A percentile compares a stretch with the other conserved stretches of the same genome.
phyloP scores from a whole-genome alignment of 2,113 vertebrate genomes.

The Silurus meridionalis region DNA sequence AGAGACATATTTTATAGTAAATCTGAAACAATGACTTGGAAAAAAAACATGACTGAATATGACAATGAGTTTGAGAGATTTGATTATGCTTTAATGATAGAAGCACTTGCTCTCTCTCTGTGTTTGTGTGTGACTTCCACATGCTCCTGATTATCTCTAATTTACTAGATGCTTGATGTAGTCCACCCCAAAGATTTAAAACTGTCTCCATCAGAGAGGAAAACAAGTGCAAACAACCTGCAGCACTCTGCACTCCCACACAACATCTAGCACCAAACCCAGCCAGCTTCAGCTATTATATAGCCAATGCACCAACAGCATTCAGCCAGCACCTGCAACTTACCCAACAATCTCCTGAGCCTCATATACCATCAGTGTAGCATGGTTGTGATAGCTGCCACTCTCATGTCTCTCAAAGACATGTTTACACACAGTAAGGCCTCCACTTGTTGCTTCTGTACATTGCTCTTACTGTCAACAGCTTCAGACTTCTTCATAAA shows the following conservation, averaged over 20 bases:
- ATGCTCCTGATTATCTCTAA: constrained; percentile 60
- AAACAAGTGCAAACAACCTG: constrained; percentile 55
- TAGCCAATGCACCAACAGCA: not conserved
- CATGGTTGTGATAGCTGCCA: not conserved
- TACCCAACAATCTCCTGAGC: not conserved
- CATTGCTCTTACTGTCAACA: not conserved
- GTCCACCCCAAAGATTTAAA: constrained; percentile 27
- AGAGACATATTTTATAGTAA: not conserved
- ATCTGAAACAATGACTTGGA: not conserved
- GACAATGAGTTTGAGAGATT: not conserved
- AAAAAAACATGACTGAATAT: not conserved
- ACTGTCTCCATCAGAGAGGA: constrained; percentile 49
- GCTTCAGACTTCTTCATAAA: not conserved
- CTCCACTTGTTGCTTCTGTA: not conserved
- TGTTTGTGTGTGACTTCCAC: constrained; percentile 45
- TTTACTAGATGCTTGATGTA: constrained; percentile 56
- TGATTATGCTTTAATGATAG: not conserved
- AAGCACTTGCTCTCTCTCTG: not conserved
- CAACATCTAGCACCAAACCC: constrained; percentile 16
- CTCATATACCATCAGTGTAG: not conserved
- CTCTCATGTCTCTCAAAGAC: not conserved
- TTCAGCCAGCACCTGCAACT: not conserved
- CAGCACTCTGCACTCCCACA: constrained; percentile 31
- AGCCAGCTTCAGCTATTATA: not conserved
- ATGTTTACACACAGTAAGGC: not conserved